Evolutionary conservation across 2,113 vertebrate species (phyloP).

Genomic region (Tachysurus fulvidraco): DNA sequence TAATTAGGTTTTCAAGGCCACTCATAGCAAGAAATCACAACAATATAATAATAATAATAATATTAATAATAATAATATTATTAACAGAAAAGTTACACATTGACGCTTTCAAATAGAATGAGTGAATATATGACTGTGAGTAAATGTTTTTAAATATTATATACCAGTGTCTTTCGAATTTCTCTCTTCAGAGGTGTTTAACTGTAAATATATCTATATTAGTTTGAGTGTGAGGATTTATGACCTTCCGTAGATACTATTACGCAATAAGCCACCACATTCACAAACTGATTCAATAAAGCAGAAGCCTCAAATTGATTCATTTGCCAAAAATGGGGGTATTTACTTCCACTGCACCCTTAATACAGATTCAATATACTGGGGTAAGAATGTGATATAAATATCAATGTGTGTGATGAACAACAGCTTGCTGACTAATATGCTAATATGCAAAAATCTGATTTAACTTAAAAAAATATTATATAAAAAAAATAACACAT

Average conservation of each 20-base stretch:
- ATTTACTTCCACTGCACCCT: constrained; percentile 17
- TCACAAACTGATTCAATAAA: constrained; percentile 6
- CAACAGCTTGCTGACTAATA: background rate
- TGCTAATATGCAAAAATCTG: background rate
- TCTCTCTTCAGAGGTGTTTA: background rate
- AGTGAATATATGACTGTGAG: background rate
- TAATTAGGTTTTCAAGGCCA: background rate
- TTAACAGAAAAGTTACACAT: background rate
- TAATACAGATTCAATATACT: constrained; percentile 16
- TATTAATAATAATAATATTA: background rate
- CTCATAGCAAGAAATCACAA: background rate
- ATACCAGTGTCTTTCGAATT: background rate
- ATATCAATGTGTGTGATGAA: constrained; percentile 15
- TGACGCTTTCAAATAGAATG: background rate
- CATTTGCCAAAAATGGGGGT: background rate
- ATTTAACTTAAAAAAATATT: constrained; percentile 11
- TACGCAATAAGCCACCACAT: background rate
- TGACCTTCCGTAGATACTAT: no score
- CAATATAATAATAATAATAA: background rate
- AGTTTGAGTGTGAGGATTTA: background rate
- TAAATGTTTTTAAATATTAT: background rate
- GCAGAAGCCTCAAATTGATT: background rate
- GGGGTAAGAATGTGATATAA: background rate
- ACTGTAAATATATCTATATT: background rate
- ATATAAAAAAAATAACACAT: background rate